A percentile compares a stretch with the other conserved stretches of the same genome.
Conservation (phyloP, 2,797 vertebrate species). For the Columba guinea region DNA sequence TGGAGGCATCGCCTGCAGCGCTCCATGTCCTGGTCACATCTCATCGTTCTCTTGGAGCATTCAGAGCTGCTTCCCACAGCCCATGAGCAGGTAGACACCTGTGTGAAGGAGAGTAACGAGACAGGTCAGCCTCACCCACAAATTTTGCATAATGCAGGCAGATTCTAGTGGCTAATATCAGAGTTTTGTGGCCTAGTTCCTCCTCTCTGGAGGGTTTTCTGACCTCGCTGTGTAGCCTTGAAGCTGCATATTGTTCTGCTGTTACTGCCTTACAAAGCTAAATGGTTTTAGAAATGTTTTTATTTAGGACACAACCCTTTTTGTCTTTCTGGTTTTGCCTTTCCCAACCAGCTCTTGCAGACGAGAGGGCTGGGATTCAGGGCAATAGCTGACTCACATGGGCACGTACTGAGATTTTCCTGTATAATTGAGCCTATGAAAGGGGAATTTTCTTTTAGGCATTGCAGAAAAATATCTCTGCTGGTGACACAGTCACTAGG, state of each 20-base stretch:
- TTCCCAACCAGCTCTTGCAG: background rate
- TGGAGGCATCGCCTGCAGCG: background rate
- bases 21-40: background rate
- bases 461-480: background rate
- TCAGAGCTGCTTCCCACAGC: background rate
- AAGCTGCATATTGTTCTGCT: conserved; percentile 9
- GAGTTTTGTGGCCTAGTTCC: conserved; percentile 3
- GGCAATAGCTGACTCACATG: conserved; percentile 2
- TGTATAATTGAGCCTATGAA: background rate
- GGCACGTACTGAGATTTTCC: conserved; percentile 7
- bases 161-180: background rate
- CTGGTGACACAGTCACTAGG: background rate
- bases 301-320: background rate
- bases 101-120: background rate
- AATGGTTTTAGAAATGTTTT: background rate
- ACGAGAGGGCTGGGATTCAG: background rate
- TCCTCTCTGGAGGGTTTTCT: conserved; percentile 23
- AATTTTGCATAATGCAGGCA: background rate
- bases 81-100: background rate
- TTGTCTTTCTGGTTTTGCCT: background rate
- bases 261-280: background rate
- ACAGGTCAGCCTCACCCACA: background rate
- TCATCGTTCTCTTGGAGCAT: background rate
- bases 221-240: conserved; percentile 6
- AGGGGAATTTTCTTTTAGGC: conserved; percentile 36